A percentile compares a stretch with the other conserved stretches of the same genome.
phyloP scores from a whole-genome alignment of 2,113 vertebrate genomes.

The Dolichallabes microphthalmus region DNA sequence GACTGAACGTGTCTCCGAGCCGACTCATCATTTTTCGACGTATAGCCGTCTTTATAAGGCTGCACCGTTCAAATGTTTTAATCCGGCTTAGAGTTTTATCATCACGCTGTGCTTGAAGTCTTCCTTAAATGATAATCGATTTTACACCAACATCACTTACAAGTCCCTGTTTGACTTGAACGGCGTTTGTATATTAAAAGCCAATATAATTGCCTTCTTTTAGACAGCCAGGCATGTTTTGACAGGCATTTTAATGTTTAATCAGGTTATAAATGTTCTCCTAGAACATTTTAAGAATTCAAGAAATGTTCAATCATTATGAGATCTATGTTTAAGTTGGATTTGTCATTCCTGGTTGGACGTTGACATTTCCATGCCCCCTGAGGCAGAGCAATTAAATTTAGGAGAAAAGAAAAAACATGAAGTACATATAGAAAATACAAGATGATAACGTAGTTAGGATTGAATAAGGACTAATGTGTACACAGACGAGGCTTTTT shows the following conservation, averaged over 20 bases:
- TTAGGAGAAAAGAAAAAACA: constrained; percentile 56
- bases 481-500: constrained; percentile 41
- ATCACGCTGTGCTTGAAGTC: too few relatives aligned
- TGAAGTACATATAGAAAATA: constrained; percentile 37
- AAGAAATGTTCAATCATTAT: constrained; percentile 48
- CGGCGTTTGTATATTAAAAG: not conserved
- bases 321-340: constrained; percentile 36
- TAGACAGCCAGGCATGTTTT: not conserved
- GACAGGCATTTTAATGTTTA: not conserved
- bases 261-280: not conserved
- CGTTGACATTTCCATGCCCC: constrained; percentile 57
- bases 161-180: too few relatives aligned
- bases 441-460: constrained; percentile 56
- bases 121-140: too few relatives aligned
- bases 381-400: constrained; percentile 49
- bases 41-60: too few relatives aligned
- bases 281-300: constrained; percentile 19
- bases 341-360: constrained; percentile 28
- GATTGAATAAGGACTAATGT: constrained; percentile 55
- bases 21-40: too few relatives aligned
- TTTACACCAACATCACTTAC: too few relatives aligned
- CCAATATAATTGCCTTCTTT: not conserved
- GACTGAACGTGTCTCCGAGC: too few relatives aligned
- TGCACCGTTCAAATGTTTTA: too few relatives aligned
- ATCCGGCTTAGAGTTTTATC: too few relatives aligned